Conservation (phyloP, 2,113 vertebrate species). For the Brevimyrus niger region DNA sequence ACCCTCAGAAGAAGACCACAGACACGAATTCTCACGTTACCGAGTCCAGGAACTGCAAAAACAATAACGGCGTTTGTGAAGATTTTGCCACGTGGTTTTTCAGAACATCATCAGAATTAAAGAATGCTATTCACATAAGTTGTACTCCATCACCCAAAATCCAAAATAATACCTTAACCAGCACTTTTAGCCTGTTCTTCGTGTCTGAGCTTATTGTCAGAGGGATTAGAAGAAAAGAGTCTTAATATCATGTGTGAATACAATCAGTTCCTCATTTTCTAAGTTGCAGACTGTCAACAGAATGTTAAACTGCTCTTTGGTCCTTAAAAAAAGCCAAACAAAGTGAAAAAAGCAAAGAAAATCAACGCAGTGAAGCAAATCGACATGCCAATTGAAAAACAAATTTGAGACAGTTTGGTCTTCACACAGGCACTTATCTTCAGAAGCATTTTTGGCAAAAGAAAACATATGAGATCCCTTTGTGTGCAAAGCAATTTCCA, state of each 20-base stretch:
- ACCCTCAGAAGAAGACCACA: not conserved
- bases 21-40: not conserved
- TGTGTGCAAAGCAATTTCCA: not conserved
- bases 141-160: not conserved
- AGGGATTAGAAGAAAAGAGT: not conserved
- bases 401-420: slow-evolving; percentile 24
- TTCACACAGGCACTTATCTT: slow-evolving; percentile 4
- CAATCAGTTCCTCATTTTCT: not conserved
- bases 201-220: not conserved
- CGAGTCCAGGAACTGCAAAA: not conserved
- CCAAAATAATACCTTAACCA: not conserved
- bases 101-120: not conserved
- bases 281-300: not conserved
- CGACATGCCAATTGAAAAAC: slow-evolving; percentile 34
- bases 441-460: not conserved
- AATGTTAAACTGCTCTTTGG: slow-evolving; percentile 8
- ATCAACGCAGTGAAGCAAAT: slow-evolving; percentile 25
- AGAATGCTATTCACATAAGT: not conserved
- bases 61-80: not conserved
- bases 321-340: slow-evolving; percentile 20
- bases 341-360: slow-evolving; percentile 17
- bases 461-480: not conserved
- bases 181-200: not conserved
- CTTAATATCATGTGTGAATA: not conserved
- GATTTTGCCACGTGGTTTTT: not conserved